These are phyloP conservation scores for Sus scrofa DNA, from an alignment of 2,113 vertebrate species.

Conservation along the genomic window DNA sequence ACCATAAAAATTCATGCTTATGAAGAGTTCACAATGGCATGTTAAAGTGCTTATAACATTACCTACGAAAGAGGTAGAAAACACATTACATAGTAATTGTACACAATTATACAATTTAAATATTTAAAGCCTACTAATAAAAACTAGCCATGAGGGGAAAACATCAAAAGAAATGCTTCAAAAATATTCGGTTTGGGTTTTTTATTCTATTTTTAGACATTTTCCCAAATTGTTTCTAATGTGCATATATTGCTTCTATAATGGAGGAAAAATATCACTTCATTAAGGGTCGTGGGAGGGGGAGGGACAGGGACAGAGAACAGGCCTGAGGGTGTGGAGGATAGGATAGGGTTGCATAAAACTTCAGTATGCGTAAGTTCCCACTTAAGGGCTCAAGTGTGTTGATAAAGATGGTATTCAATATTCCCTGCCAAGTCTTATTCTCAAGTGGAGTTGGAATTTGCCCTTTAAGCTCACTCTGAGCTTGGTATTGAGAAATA, in stretches of 20 bases:
- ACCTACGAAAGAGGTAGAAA: not conserved
- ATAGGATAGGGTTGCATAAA: not conserved
- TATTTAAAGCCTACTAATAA: constrained; percentile 37
- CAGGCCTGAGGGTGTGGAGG: not conserved
- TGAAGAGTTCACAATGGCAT: not conserved
- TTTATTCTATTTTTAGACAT: not conserved
- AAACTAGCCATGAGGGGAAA: not conserved
- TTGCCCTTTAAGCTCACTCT: not conserved
- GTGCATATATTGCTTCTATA: not conserved
- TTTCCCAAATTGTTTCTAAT: not conserved
- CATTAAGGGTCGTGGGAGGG: not conserved
- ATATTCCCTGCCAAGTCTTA: not conserved
- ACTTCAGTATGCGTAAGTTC: not conserved
- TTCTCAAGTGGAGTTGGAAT: not conserved
- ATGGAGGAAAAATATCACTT: not conserved
- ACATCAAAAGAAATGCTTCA: not conserved
- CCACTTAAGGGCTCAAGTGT: not conserved
- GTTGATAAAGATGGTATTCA: not conserved
- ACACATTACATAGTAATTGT: not conserved
- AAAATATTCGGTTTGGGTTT: not conserved
- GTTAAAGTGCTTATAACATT: constrained; percentile 2
- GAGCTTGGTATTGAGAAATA: not conserved
- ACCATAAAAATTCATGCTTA: not conserved
- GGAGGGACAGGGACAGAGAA: not conserved
- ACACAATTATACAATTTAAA: constrained; percentile 12